Percentiles rank a stretch among this genome's conserved stretches.
Evolutionary conservation across 2,797 vertebrate genomes (phyloP).

Genomic region (Novumbra hubbsi): DNA sequence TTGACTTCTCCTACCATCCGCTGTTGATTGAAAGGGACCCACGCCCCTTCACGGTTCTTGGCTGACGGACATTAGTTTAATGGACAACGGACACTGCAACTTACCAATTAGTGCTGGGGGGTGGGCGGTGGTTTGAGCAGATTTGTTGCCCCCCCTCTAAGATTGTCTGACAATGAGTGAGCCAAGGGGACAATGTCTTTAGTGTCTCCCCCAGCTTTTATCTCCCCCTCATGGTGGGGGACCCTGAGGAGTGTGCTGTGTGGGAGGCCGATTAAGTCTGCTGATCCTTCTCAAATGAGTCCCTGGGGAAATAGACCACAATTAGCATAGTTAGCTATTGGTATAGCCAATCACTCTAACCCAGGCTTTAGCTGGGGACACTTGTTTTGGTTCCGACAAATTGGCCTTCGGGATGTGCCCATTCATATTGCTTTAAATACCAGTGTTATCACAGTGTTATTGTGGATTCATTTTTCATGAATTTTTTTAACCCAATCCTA

Average conservation of each 20-base stretch:
- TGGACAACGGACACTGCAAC: conserved; percentile 66
- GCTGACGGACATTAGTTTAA: conserved; percentile 70
- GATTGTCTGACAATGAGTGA: conserved; percentile 17
- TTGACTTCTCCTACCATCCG: conserved; percentile 29
- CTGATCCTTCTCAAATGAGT: background rate
- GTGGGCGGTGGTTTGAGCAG: conserved; percentile 23
- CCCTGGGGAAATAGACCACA: background rate
- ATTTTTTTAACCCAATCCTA: no score
- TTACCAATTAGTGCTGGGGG: conserved; percentile 53
- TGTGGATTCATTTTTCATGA: no score
- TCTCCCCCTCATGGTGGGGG: conserved; percentile 8
- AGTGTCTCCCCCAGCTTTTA: background rate
- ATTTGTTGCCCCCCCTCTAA: conserved; percentile 55
- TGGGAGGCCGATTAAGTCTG: conserved; percentile 9
- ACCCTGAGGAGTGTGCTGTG: background rate
- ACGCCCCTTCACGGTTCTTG: conserved; percentile 34
- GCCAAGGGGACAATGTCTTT: background rate
- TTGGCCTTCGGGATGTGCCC: no score
- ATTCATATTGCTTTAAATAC: no score
- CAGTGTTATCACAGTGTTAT: no score
- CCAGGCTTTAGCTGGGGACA: no score
- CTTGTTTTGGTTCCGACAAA: no score
- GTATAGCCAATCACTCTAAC: background rate
- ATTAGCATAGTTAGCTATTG: background rate
- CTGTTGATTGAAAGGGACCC: conserved; percentile 64